phyloP scores from a whole-genome alignment of 2,113 vertebrate species.

The Eira barbara region DNA sequence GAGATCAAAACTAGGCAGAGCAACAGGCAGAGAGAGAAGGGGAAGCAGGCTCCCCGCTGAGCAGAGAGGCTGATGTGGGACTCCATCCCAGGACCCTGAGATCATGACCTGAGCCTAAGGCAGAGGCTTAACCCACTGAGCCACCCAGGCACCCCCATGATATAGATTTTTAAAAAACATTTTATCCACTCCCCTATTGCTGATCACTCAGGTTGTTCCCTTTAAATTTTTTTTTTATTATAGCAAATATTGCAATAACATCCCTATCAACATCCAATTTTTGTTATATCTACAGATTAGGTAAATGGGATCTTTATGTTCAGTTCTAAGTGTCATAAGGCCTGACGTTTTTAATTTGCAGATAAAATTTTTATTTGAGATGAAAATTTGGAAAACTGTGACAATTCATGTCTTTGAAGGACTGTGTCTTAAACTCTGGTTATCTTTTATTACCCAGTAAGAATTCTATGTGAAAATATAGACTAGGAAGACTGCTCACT shows the following conservation, averaged over 20 bases:
- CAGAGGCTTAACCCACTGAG: not conserved
- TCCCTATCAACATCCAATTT: not conserved
- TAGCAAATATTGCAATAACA: not conserved
- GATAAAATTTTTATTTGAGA: not conserved
- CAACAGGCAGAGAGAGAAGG: no score
- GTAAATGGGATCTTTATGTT: not conserved
- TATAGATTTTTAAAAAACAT: not conserved
- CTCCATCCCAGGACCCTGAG: not conserved
- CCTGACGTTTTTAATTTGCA: not conserved
- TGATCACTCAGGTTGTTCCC: not conserved
- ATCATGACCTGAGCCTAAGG: not conserved
- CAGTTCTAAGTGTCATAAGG: not conserved
- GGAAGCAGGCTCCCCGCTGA: not conserved
- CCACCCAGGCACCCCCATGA: not conserved
- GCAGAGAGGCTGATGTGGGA: no score
- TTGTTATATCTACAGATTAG: not conserved
- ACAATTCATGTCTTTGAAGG: not conserved
- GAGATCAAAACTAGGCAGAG: not conserved
- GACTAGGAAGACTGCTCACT: not conserved
- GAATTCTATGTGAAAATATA: constrained; percentile 24
- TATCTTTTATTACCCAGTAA: not conserved
- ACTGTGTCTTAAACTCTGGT: not conserved
- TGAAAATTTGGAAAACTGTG: not conserved
- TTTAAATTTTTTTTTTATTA: not conserved
- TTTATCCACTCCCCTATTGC: not conserved